A percentile compares a stretch with the other conserved stretches of the same genome.
Conservation (phyloP, 2,113 vertebrate genomes). For the Burhinus bistriatus region DNA sequence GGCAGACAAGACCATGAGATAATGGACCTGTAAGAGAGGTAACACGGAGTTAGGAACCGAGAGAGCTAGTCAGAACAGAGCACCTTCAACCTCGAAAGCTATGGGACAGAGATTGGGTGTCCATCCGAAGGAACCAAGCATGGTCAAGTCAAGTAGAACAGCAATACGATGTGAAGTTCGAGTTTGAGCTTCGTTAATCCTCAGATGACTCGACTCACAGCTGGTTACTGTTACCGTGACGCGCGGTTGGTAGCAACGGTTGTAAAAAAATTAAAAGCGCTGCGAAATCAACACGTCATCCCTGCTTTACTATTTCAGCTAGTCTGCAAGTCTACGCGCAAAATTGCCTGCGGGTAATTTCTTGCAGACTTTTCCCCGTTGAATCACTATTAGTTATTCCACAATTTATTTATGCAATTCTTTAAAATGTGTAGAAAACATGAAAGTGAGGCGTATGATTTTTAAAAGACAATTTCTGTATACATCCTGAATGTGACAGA, state of each 20-base stretch:
- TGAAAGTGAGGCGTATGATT: background rate
- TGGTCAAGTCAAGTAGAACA: background rate
- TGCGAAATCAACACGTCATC: background rate
- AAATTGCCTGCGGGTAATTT: background rate
- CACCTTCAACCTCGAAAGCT: background rate
- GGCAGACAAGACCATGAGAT: conserved; percentile 97
- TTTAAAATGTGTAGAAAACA: background rate
- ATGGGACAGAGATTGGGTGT: background rate
- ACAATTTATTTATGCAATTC: background rate
- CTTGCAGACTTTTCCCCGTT: background rate
- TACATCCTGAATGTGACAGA: background rate
- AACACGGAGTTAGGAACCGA: background rate
- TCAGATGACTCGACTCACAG: background rate
- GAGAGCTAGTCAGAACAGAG: background rate
- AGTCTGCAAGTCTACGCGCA: background rate
- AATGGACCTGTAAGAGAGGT: conserved; percentile 86
- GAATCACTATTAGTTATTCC: background rate
- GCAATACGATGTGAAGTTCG: background rate
- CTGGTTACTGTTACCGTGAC: background rate
- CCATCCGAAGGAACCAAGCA: background rate
- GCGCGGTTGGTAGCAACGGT: background rate
- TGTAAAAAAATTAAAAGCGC: background rate
- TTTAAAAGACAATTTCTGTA: background rate
- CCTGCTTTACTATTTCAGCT: background rate
- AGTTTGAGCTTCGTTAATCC: background rate